Evolutionary conservation across 1,140 invertebrate species (phyloP).

Genomic region (Antheraea mylitta): DNA sequence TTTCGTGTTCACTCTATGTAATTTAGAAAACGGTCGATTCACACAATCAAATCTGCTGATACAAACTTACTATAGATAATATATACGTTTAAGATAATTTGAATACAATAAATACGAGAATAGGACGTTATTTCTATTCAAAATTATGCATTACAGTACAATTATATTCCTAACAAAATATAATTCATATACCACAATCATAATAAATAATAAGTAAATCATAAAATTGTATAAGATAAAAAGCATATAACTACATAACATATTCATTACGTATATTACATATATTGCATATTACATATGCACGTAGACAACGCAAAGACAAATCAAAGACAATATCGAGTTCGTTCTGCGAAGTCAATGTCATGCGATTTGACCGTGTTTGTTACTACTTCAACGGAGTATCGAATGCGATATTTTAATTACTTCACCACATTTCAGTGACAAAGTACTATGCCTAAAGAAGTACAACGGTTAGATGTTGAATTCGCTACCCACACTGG

Average conservation of each 20-base stretch:
- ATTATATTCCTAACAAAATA: background rate
- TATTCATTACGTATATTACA: no score
- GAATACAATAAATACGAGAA: no score
- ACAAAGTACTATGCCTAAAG: conserved; percentile 31
- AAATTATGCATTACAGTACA: no score
- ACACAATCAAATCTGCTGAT: no score
- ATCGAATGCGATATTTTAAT: conserved; percentile 14
- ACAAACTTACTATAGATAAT: no score
- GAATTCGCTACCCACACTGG: conserved; percentile 41
- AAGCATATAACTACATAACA: background rate
- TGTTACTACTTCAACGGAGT: background rate
- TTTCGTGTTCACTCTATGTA: no score
- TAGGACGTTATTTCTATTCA: no score
- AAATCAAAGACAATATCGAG: background rate
- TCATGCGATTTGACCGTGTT: background rate
- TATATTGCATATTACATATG: background rate
- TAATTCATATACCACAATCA: background rate
- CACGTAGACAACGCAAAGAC: background rate
- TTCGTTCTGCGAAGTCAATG: background rate
- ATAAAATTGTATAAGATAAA: conserved; percentile 7
- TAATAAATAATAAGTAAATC: background rate
- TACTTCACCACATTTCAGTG: conserved; percentile 15
- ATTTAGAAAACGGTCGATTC: no score
- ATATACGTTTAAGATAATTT: no score
- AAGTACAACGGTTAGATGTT: conserved; percentile 29